These are phyloP conservation scores for Panzeria rudis DNA, from an alignment of 2,888 invertebrate genomes.

Conservation along the genomic window DNA sequence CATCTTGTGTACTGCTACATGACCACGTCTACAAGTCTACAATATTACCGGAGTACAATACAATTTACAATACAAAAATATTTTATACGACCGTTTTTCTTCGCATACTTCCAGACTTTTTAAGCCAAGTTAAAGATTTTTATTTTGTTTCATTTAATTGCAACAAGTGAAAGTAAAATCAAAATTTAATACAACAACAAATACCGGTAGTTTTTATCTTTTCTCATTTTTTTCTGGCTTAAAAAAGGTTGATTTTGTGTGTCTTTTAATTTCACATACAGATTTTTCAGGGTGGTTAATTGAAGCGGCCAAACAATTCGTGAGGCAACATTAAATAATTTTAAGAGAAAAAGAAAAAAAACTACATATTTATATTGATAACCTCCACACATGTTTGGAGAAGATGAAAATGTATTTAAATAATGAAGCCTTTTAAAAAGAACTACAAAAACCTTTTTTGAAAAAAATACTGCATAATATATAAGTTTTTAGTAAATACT, in stretches of 20 bases:
- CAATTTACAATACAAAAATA: slow-evolving; percentile 43
- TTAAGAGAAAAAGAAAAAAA: background rate
- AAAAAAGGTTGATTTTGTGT: slow-evolving; percentile 44
- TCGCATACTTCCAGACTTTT: slow-evolving; percentile 21
- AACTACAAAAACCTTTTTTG: too few species aligned
- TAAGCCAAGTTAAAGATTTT: slow-evolving; percentile 44
- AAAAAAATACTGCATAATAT: too few species aligned
- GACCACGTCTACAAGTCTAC: background rate
- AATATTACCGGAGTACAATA: slow-evolving; percentile 29
- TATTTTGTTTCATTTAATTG: slow-evolving; percentile 68
- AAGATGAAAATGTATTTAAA: too few species aligned
- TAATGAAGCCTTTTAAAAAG: too few species aligned
- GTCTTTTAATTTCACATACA: background rate
- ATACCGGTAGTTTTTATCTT: slow-evolving; percentile 66
- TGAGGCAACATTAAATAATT: background rate
- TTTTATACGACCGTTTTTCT: slow-evolving; percentile 18
- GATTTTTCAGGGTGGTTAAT: background rate
- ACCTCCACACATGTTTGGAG: background rate
- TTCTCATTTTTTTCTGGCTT: background rate
- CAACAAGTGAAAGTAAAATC: slow-evolving; percentile 71
- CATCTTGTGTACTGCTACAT: slow-evolving; percentile 7
- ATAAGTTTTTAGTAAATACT: too few species aligned
- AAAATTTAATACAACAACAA: slow-evolving; percentile 45
- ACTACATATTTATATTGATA: background rate
- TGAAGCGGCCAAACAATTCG: background rate